phyloP scores from a whole-genome alignment of 2,797 vertebrate species.

The Lophura swinhoii region DNA sequence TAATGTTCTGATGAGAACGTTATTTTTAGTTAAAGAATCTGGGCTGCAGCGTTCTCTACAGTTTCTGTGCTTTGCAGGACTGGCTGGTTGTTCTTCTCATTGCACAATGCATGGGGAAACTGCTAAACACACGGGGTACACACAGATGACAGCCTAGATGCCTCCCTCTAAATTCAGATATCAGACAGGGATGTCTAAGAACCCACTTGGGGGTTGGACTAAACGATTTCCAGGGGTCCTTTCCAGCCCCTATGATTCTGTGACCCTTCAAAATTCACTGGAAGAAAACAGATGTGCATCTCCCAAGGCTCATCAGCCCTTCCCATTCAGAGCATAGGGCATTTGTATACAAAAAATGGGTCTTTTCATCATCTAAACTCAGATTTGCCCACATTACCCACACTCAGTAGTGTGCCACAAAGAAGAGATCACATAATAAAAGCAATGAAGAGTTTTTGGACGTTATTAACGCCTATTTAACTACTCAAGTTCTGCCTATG shows the following conservation, averaged over 20 bases:
- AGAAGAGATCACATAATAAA: not conserved
- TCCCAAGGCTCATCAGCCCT: not conserved
- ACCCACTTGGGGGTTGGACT: not conserved
- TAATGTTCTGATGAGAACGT: not conserved
- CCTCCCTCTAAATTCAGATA: not conserved
- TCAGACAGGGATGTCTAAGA: not conserved
- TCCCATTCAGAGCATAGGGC: not conserved
- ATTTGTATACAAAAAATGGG: not conserved
- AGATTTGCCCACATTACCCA: not conserved
- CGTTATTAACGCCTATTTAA: not conserved
- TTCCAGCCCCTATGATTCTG: not conserved
- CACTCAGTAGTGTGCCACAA: not conserved
- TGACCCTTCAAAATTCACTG: not conserved
- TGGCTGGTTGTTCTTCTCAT: not conserved
- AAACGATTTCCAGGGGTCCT: not conserved
- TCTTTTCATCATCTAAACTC: not conserved
- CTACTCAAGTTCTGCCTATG: not conserved
- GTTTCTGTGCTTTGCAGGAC: not conserved
- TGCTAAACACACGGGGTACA: accelerated
- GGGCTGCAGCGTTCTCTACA: no score
- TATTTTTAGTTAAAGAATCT: not conserved
- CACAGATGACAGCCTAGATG: not conserved
- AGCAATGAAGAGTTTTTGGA: not conserved
- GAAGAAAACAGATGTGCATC: not conserved
- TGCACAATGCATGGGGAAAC: accelerated